Base-by-base conservation (phyloP, 2,797 vertebrate genomes). In the Dallia pectoralis region DNA sequence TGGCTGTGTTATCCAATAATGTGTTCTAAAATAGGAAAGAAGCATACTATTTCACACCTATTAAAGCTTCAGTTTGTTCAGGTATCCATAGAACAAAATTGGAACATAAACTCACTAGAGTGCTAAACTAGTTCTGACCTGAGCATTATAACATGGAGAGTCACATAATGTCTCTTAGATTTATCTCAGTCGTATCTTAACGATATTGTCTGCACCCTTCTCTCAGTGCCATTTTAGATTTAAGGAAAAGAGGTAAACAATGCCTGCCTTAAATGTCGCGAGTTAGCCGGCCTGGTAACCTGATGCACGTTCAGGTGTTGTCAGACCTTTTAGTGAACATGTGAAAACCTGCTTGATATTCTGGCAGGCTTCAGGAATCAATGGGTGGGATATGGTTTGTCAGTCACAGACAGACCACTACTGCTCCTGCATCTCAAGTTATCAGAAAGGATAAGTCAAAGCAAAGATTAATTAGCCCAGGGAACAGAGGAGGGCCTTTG, bases 71-170 rank as follows among this genome's bases (percentile, higher is more conserved):
- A 74, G 80, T 80, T 63, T 79, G 75, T 80, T 62, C 51, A 64
- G 14, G 74, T 67, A 80, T 86, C 84, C 82, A 71, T 70, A 80
- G 82, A 89, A 76, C 82, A 73, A 90, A 90, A 92, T 87, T 80
- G 85, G 89, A 90, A 85, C 72, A 79, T 87, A 90, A 89, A 89
- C 80, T 79, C 51, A 83, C 6, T 33, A 30, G 63, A 77, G 12
- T 77, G 78, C 84, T 80, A 85, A 89, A 87, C 84, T 81, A 81
- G 47, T 40, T 36, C 70, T 87, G 85, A 87, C 85, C 84, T 72
- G 71, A 83, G 76, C 67, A 30, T 67, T 74, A 82, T 82, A 85
- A 74, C 71, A 69, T 77, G 73, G 81, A 74, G 74, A 44, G 71
- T 76, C 51, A 72, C 75, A 49, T 27, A 32, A 16, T 77, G 73